phyloP scores from a whole-genome alignment of 2,888 invertebrate species.

The Eulithis testata region DNA sequence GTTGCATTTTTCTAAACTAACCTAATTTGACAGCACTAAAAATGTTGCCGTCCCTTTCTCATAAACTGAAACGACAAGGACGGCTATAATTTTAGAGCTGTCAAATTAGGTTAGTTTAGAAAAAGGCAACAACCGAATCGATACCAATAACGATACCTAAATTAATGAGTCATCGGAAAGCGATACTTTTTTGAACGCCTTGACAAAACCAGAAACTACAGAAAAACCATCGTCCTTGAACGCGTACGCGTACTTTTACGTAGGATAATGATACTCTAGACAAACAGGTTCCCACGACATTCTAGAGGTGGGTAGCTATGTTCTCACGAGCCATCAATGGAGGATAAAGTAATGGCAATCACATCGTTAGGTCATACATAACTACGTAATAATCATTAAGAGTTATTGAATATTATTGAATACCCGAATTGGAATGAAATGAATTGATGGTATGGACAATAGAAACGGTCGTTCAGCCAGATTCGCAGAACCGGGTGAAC shows the following conservation, averaged over 20 bases:
- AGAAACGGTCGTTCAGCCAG: too few relatives aligned
- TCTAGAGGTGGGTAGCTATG: conserved; percentile 9
- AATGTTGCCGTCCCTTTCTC: too few relatives aligned
- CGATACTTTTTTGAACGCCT: not conserved
- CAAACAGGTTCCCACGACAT: conserved; percentile 30
- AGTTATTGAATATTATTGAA: too few relatives aligned
- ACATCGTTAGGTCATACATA: not conserved
- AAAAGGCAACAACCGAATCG: too few relatives aligned
- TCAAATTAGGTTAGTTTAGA: too few relatives aligned
- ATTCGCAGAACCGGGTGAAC: too few relatives aligned
- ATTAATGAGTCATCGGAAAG: conserved; percentile 1
- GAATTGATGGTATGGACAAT: too few relatives aligned
- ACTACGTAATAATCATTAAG: not conserved
- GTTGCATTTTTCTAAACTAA: too few relatives aligned
- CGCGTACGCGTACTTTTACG: conserved; percentile 2
- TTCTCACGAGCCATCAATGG: conserved; percentile 30
- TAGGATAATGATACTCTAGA: not conserved
- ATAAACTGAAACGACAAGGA: too few relatives aligned
- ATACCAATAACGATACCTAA: not conserved
- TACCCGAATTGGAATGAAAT: too few relatives aligned
- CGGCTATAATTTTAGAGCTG: too few relatives aligned
- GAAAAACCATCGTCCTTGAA: conserved; percentile 6
- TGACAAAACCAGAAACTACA: conserved; percentile 13
- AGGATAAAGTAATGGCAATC: not conserved
- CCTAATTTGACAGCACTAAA: too few relatives aligned